Percentiles rank a stretch among this genome's conserved stretches.
Conservation (phyloP, 2,888 invertebrate species). For the Papilio gigon region DNA sequence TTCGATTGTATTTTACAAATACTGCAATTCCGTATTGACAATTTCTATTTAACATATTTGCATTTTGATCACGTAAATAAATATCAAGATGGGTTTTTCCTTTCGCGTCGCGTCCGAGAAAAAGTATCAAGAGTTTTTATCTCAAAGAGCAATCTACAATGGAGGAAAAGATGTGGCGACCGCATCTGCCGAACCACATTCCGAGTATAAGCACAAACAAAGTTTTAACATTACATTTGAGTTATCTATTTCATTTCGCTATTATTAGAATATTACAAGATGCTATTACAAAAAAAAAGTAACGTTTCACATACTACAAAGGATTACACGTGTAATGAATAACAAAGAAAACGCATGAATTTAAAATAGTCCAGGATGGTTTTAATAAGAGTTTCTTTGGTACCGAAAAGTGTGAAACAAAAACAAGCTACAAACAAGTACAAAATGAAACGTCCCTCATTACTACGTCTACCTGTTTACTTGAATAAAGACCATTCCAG, state of each 20-base stretch:
- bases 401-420: conserved; percentile 9
- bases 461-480: conserved; percentile 44
- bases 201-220: conserved; percentile 2
- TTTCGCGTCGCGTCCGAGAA: conserved; percentile 7
- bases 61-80: conserved; percentile 26
- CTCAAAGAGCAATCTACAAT: conserved; percentile 24
- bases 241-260: not conserved
- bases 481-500: conserved; percentile 46
- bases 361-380: not conserved
- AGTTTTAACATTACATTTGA: not conserved
- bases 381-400: not conserved
- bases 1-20: too few species aligned
- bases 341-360: not conserved
- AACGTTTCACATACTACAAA: too few species aligned
- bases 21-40: not conserved
- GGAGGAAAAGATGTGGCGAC: conserved; percentile 21
- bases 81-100: conserved; percentile 25
- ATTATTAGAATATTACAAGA: too few species aligned
- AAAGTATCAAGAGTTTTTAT: conserved; percentile 26
- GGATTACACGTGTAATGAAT: too few species aligned
- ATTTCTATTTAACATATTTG: not conserved
- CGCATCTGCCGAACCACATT: conserved; percentile 19
- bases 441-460: conserved; percentile 40
- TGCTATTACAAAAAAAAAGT: too few species aligned
- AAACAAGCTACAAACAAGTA: conserved; percentile 4